Evolutionary conservation across 2,113 vertebrate species (phyloP), one percentile per base, ranked within the genome.

Genomic region (Ornithorhynchus anatinus): DNA sequence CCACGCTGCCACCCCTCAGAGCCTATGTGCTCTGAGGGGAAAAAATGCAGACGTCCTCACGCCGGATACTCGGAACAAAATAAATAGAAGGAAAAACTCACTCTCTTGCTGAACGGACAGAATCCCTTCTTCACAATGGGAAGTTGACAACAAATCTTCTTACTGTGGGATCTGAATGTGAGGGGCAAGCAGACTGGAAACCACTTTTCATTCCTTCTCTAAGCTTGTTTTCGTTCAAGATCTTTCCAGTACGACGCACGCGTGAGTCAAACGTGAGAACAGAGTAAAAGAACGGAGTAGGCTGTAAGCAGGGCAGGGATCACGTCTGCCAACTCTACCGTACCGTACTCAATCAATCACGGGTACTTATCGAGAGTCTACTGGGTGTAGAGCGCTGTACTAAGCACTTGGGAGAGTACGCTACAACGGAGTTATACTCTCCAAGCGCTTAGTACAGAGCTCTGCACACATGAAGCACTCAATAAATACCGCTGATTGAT

Each of bases 401-500:
- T n/a, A n/a, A n/a, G n/a, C n/a, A n/a, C n/a, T n/a, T n/a, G n/a
- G n/a, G n/a, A n/a, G n/a, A n/a, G n/a, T n/a, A n/a, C n/a, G n/a
- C n/a, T n/a, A n/a, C n/a, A n/a, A n/a, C n/a, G n/a, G n/a, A n/a
- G n/a, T n/a, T n/a, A n/a, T n/a, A n/a, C n/a, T n/a, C n/a, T n/a
- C n/a, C n/a, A n/a, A n/a, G n/a, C n/a, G n/a, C n/a, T n/a, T n/a
- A n/a, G n/a, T n/a, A n/a, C n/a, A n/a, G n/a, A n/a, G n/a, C n/a
- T n/a, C n/a, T n/a, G n/a, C n/a, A n/a, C n/a, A n/a, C n/a, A 50
- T 42, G 44, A 51, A 22, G 37, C 17, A 59, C 47, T 27, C 8
- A 75, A 23, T 60, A 59, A 35, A 60, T 60, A 70, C 23, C 69
- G 37, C 72, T 65, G 22, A 12, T 52, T 62, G 54, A 59, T 9